phyloP scores from a whole-genome alignment of 1,140 invertebrate genomes.

The Rhagoletis pomonella region DNA sequence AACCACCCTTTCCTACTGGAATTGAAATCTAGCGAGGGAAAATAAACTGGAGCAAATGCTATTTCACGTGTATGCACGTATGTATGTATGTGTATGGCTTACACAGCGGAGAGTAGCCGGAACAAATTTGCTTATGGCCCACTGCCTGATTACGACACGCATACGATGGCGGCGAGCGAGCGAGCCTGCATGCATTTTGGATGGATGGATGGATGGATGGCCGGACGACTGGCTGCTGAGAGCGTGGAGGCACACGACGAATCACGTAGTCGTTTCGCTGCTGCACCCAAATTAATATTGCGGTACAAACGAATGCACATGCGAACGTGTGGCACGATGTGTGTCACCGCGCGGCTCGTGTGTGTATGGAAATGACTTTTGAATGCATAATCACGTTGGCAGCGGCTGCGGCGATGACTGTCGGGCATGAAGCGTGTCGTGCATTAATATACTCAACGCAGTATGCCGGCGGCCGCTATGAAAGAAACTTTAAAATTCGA shows the following conservation, averaged over 20 bases:
- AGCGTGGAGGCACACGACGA: neutral
- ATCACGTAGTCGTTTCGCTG: conserved; percentile 11
- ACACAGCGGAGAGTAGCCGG: neutral
- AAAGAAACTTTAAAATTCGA: conserved; percentile 6
- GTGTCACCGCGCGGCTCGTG: neutral
- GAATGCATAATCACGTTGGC: conserved; percentile 39
- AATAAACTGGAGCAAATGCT: conserved; percentile 37
- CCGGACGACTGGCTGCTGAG: neutral
- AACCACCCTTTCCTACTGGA: neutral
- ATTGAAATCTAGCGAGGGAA: conserved; percentile 1
- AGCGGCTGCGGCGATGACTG: neutral
- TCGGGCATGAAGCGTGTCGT: neutral
- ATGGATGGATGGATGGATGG: no score
- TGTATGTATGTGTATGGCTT: neutral
- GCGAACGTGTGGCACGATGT: conserved; percentile 38
- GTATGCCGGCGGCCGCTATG: neutral
- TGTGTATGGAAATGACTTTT: conserved; percentile 38
- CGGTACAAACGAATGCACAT: conserved; percentile 1
- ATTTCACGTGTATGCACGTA: neutral
- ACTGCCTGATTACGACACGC: conserved; percentile 40
- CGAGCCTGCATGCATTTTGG: neutral
- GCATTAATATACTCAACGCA: neutral
- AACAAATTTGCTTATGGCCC: conserved; percentile 47
- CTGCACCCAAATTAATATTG: conserved; percentile 47
- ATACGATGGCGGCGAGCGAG: neutral